Base-by-base conservation (phyloP, 2,113 vertebrate genomes). In the Nibea albiflora region DNA sequence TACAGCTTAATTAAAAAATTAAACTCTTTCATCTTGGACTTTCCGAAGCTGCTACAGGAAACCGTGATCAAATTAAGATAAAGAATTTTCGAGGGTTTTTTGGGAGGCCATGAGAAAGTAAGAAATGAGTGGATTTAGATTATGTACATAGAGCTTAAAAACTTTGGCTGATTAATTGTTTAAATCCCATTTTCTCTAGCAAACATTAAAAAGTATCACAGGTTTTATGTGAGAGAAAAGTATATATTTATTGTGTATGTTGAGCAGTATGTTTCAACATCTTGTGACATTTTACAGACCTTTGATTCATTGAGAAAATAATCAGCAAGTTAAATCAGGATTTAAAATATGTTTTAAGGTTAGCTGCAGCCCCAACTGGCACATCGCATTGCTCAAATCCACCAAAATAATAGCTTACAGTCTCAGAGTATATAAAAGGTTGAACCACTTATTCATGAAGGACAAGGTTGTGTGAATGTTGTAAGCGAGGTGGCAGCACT, bases 51-150 rank as follows among this genome's bases (percentile, higher is more conserved):
- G 88, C 87, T 88, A 76, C 78, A 88, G 87, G 84, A 93, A 93
- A 93, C 73, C 85, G 83, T 89, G 87, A 92, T 94, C 88, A 90
- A 90, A 94, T 95, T 90, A 93, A 93, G 90, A 94, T 92, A 76
- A 85, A 83, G 74, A 76, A 87, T 73, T 84, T 84, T 83, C 14
- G 3, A 71, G 61, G 65, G 28, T 66, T 76, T 78, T 46, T 46
- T 72, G 19, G 35, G 57, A 54, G 52, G 39, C 46, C 39, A 60
- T n/a, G 61, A 76, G 49, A 69, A 76, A 69, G 16, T 58, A 61
- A 47, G 70, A 71, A 57, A 64, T 77, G 16, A 47, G 35, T 35
- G 52, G 64, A 62, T 78, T 84, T 70, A 63, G 63, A 63, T 54
- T 54, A 54, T 17, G 67, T 66, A 67, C 26, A 60, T 2, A 54